Evolutionary conservation across 2,888 invertebrate species (phyloP).

Genomic region (Drosophila paranaensis): DNA sequence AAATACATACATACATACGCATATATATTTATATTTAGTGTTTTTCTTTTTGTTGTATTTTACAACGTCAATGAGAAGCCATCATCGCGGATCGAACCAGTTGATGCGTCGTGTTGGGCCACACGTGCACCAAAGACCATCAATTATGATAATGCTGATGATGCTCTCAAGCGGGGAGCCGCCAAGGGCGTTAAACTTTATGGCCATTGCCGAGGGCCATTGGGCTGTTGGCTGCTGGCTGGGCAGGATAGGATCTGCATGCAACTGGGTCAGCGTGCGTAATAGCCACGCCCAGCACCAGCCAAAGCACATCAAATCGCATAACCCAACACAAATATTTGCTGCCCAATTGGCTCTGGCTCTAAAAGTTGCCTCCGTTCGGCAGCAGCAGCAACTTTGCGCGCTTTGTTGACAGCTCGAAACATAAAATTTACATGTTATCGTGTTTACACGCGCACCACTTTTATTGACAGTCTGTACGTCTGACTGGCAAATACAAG

Average conservation of each 20-base stretch:
- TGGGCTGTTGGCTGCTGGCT: constrained; percentile 10
- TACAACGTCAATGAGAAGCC: constrained; percentile 54
- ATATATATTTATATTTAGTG: background rate
- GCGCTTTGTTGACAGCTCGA: constrained; percentile 61
- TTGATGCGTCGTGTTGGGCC: constrained; percentile 44
- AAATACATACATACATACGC: constrained; percentile 5
- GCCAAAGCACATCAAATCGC: constrained; percentile 29
- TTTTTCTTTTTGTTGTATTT: constrained; percentile 21
- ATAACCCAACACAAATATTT: constrained; percentile 63
- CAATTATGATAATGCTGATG: constrained; percentile 39
- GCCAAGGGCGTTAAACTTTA: constrained; percentile 55
- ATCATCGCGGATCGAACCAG: constrained; percentile 50
- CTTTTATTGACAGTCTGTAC: constrained; percentile 63
- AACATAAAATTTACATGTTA: constrained; percentile 76
- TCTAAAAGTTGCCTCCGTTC: constrained; percentile 50
- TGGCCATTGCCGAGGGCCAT: constrained; percentile 34
- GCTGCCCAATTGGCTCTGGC: constrained; percentile 47
- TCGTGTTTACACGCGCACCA: constrained; percentile 55
- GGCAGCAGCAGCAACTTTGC: constrained; percentile 23
- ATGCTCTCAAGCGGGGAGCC: constrained; percentile 22
- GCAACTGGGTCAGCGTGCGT: constrained; percentile 55
- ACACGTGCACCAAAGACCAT: constrained; percentile 53
- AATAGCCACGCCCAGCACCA: constrained; percentile 53
- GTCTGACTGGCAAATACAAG: constrained; percentile 32
- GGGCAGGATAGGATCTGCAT: constrained; percentile 28